Evolutionary conservation across 2,888 invertebrate genomes (phyloP).

Genomic region (Cataglyphis altisquamis): DNA sequence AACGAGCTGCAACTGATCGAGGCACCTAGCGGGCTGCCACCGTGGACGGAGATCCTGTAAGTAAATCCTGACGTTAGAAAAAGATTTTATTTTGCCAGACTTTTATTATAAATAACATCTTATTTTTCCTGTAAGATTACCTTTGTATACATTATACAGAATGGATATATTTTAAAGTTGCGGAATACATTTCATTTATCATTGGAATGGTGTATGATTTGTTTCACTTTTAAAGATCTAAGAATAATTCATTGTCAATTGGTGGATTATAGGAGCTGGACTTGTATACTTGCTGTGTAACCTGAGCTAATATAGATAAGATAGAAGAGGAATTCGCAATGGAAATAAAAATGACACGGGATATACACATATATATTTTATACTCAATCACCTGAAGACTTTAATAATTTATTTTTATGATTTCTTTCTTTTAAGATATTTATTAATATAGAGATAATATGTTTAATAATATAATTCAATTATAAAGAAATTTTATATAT

Average conservation of each 20-base stretch:
- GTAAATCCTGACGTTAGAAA: slow-evolving; percentile 66
- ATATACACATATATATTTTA: slow-evolving; percentile 5
- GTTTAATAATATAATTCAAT: neutral
- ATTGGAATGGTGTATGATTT: neutral
- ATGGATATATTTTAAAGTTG: neutral
- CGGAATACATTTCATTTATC: neutral
- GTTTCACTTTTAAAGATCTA: neutral
- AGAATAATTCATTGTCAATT: neutral
- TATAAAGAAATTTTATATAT: neutral
- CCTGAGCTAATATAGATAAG: slow-evolving; percentile 66
- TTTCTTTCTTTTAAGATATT: neutral
- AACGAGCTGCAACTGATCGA: slow-evolving; percentile 80
- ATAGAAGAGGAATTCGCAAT: slow-evolving; percentile 63
- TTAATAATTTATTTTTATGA: slow-evolving; percentile 13
- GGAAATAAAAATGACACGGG: slow-evolving; percentile 24
- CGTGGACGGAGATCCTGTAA: slow-evolving; percentile 85
- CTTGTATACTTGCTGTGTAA: slow-evolving; percentile 57
- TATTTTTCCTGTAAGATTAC: neutral
- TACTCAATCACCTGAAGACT: neutral
- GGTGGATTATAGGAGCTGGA: slow-evolving; percentile 18
- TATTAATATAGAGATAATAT: neutral
- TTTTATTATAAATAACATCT: neutral
- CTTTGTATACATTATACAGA: neutral
- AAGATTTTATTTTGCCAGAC: neutral
- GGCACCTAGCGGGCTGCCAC: slow-evolving; percentile 83